Base-by-base conservation (phyloP, 2,888 invertebrate genomes). In the Brachynemurus nebulosus region DNA sequence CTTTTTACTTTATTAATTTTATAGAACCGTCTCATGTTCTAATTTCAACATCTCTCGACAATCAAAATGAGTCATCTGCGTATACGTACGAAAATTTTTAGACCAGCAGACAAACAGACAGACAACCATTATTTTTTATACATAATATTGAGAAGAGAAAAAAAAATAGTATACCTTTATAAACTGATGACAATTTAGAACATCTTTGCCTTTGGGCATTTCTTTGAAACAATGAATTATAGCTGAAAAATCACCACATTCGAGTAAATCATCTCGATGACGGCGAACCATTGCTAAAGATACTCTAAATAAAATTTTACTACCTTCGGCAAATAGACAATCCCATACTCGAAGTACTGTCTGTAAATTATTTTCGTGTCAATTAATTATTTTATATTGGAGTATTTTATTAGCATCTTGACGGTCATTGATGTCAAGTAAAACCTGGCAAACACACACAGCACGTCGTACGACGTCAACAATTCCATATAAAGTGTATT, bases 301-400 rank as follows among this genome's bases (percentile, higher is more conserved):
- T 2, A 90, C 91, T 52, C 93, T 74, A 61, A 95, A 88, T 51
- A 96, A 69, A 53, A 95, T 82, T 68, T 93, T 93, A 47, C 85
- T 86, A 35, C 95, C 95, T 65, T 96, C 95, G 55, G 85, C 83
- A 67, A 96, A 93, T 47, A 95, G 67, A 59, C 92, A 91, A 65
- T 96, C 95, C 93, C 95, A 95, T 65, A 95, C 85, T 57, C 95
- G 73, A 17, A 93, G 69, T 34, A 92, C 91, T 6, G 95, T 95
- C 77, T 79, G 62, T 21, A 61, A 60, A 47, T 53, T 49, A 51
- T 47, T n/a, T n/a, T n/a, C n/a, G n/a, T n/a, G n/a, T n/a, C n/a
- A n/a, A n/a, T n/a, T n/a, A n/a, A n/a, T n/a, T n/a, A n/a, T n/a
- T n/a, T n/a, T n/a, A n/a, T n/a, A n/a, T n/a, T n/a, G n/a, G 45